Percentiles rank a stretch among this genome's conserved stretches.
Conservation (phyloP, 2,797 vertebrate species). For the Danionella dracula region DNA sequence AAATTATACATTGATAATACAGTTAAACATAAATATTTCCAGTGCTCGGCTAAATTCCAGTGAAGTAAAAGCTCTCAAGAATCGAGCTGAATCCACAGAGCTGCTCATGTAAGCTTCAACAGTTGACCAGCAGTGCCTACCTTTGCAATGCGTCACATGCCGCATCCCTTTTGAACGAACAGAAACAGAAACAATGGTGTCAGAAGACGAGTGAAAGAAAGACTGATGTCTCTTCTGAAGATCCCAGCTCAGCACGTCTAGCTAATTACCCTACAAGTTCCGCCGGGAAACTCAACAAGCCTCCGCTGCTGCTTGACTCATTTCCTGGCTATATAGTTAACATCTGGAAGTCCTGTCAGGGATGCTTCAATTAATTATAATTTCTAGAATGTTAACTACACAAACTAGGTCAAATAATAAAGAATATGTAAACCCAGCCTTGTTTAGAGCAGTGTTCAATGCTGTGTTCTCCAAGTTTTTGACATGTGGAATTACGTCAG, state of each 20-base stretch:
- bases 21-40: too few species aligned
- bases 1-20: too few species aligned
- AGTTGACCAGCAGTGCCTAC: constrained; percentile 75
- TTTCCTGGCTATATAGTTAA: constrained; percentile 30
- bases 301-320: constrained; percentile 12
- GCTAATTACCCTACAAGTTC: constrained; percentile 36
- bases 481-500: neutral
- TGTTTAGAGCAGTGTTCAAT: neutral
- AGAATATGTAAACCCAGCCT: neutral
- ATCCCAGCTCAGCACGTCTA: neutral
- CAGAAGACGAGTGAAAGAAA: constrained; percentile 49
- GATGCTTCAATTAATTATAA: constrained; percentile 27
- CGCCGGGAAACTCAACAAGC: constrained; percentile 8
- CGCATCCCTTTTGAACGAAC: constrained; percentile 95
- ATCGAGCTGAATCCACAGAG: constrained; percentile 33
- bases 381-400: constrained; percentile 16
- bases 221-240: constrained; percentile 16
- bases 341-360: constrained; percentile 14
- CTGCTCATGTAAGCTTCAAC: constrained; percentile 9
- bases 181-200: constrained; percentile 92
- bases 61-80: too few species aligned
- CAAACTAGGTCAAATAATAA: constrained; percentile 16
- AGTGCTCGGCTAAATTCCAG: too few species aligned
- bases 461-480: neutral
- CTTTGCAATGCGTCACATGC: constrained; percentile 98